A percentile compares a stretch with the other conserved stretches of the same genome.
These are phyloP conservation scores for Tipula confusa DNA, from an alignment of 2,888 invertebrate species.

Conservation along the genomic window DNA sequence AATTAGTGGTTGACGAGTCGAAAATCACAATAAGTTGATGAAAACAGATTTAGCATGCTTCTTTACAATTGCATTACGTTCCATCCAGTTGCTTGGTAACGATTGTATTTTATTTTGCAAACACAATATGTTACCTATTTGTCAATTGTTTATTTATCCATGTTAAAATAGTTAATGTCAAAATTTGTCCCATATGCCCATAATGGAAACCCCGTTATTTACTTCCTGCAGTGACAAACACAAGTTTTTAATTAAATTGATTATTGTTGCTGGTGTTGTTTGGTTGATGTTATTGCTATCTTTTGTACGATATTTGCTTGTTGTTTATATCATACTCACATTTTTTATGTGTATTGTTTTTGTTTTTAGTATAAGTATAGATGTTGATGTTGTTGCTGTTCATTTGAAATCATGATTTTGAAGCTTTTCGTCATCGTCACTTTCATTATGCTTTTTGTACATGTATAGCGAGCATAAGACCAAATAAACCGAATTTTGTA, in stretches of 20 bases:
- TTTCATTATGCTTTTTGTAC: not conserved
- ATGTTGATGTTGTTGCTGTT: too few relatives aligned
- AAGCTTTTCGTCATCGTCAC: not conserved
- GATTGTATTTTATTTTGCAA: too few relatives aligned
- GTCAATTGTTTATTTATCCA: too few relatives aligned
- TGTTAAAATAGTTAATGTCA: too few relatives aligned
- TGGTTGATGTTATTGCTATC: not conserved
- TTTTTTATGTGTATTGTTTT: not conserved
- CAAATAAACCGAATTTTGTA: not conserved
- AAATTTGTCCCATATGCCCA: not conserved
- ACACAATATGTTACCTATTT: too few relatives aligned
- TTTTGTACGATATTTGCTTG: not conserved
- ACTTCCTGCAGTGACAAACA: not conserved
- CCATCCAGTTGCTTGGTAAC: too few relatives aligned
- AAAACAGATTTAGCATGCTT: too few relatives aligned
- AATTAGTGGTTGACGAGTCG: too few relatives aligned
- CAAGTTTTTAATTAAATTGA: conserved; percentile 16
- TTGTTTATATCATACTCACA: not conserved
- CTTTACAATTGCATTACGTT: too few relatives aligned
- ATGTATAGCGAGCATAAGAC: not conserved
- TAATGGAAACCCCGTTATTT: too few relatives aligned
- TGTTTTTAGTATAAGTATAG: too few relatives aligned
- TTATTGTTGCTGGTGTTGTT: not conserved
- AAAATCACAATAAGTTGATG: too few relatives aligned
- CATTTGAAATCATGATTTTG: not conserved